Conservation (phyloP, 2,888 invertebrate species). For the Napeogenes inachia region DNA sequence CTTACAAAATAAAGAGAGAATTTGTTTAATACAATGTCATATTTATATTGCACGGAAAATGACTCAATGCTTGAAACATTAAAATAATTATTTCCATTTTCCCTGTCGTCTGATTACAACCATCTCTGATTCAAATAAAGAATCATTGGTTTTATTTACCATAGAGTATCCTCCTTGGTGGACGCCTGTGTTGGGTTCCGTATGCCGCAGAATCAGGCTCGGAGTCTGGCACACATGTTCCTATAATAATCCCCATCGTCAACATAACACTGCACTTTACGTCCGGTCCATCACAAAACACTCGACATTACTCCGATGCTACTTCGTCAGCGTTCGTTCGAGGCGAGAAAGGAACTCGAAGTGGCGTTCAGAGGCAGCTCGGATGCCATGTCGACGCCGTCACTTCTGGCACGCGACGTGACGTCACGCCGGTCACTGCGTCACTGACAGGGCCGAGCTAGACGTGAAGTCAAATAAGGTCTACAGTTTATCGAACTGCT, state of each 20-base stretch:
- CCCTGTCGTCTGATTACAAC: not conserved
- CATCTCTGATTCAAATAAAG: not conserved
- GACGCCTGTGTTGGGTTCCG: constrained; percentile 60
- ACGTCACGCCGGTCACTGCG: constrained; percentile 42
- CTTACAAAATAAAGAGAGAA: too few species aligned
- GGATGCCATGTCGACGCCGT: constrained; percentile 11
- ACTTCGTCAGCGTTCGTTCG: constrained; percentile 21
- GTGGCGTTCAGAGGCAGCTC: constrained; percentile 18
- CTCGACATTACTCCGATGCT: constrained; percentile 24
- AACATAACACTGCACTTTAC: constrained; percentile 48
- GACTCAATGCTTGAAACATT: too few species aligned
- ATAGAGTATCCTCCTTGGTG: constrained; percentile 67
- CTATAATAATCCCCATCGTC: constrained; percentile 83
- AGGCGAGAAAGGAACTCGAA: constrained; percentile 17
- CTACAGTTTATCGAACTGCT: constrained; percentile 1
- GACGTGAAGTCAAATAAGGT: constrained; percentile 12
- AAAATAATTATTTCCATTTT: too few species aligned
- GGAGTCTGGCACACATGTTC: constrained; percentile 83
- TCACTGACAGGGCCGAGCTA: constrained; percentile 32
- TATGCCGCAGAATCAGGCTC: constrained; percentile 76
- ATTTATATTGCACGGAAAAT: too few species aligned
- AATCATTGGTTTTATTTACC: constrained; percentile 42
- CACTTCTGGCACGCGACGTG: constrained; percentile 31
- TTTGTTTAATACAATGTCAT: too few species aligned
- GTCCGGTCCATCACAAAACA: constrained; percentile 35